Conservation (phyloP, 2,797 vertebrate genomes). For the Gymnoscopelus microlampas region DNA sequence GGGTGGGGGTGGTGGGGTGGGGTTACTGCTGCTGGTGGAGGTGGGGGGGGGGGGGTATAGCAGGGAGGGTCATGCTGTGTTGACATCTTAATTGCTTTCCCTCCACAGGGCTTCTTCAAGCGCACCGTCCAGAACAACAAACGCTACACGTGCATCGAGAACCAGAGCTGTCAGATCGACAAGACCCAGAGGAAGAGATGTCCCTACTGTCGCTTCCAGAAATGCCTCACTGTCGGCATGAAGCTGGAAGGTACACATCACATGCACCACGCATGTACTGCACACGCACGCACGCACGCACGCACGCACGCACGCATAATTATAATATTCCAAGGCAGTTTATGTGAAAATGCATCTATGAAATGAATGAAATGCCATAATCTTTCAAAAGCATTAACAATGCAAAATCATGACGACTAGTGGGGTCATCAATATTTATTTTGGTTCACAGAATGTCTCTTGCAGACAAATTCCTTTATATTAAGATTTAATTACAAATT, state of each 20-base stretch:
- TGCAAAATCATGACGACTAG: too few species aligned
- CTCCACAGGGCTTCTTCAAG: conserved; percentile 97
- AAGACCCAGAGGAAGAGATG: conserved; percentile 98
- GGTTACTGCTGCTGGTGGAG: too few species aligned
- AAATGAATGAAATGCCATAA: too few species aligned
- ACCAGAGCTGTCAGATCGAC: conserved; percentile 99
- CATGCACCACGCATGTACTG: conserved; percentile 11
- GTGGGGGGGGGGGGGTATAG: too few species aligned
- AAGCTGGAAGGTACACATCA: conserved; percentile 93
- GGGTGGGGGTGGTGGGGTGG: conserved; percentile 31
- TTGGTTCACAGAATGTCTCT: too few species aligned
- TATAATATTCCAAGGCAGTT: not conserved
- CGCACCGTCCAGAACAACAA: conserved; percentile 99
- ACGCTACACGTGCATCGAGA: conserved; percentile 99
- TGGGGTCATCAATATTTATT: too few species aligned
- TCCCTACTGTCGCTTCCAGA: conserved; percentile 98
- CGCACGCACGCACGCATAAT: too few species aligned
- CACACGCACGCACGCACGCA: not conserved
- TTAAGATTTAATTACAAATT: not conserved
- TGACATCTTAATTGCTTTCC: conserved; percentile 83
- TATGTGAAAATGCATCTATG: not conserved
- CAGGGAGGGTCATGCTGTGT: conserved; percentile 73
- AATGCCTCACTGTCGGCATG: conserved; percentile 98
- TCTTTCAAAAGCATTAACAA: too few species aligned
- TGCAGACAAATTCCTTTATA: too few species aligned